Conservation (phyloP, 2,113 vertebrate species). For the Otis tarda region DNA sequence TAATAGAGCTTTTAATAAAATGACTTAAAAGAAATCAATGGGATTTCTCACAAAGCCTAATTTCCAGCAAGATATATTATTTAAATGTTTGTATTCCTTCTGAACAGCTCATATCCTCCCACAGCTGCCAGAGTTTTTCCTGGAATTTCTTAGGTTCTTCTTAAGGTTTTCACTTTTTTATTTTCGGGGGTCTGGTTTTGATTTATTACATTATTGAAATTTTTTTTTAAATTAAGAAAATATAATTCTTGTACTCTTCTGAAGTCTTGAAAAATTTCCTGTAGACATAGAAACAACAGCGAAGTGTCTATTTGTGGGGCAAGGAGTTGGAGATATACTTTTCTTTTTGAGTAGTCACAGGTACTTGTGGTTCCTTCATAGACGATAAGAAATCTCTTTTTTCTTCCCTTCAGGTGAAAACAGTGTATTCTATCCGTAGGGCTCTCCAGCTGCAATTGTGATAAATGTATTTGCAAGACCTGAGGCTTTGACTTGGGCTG, state of each 20-base stretch:
- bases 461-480: background rate
- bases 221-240: background rate
- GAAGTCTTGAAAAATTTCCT: background rate
- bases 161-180: background rate
- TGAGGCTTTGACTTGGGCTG: background rate
- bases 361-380: background rate
- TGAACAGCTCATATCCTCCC: background rate
- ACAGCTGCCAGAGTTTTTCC: background rate
- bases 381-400: background rate
- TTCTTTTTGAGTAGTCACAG: background rate
- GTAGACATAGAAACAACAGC: background rate
- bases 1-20: constrained; percentile 62
- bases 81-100: constrained; percentile 43
- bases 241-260: background rate
- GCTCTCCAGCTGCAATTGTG: background rate
- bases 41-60: constrained; percentile 37
- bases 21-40: constrained; percentile 53
- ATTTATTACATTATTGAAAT: background rate
- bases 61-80: constrained; percentile 48
- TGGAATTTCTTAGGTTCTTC: constrained; percentile 17
- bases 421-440: background rate
- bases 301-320: background rate
- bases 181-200: background rate
- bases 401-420: background rate
- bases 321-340: too few relatives aligned